A percentile compares a stretch with the other conserved stretches of the same genome.
These are phyloP conservation scores for Mola mola DNA, from an alignment of 2,113 vertebrate genomes.

Conservation along the genomic window DNA sequence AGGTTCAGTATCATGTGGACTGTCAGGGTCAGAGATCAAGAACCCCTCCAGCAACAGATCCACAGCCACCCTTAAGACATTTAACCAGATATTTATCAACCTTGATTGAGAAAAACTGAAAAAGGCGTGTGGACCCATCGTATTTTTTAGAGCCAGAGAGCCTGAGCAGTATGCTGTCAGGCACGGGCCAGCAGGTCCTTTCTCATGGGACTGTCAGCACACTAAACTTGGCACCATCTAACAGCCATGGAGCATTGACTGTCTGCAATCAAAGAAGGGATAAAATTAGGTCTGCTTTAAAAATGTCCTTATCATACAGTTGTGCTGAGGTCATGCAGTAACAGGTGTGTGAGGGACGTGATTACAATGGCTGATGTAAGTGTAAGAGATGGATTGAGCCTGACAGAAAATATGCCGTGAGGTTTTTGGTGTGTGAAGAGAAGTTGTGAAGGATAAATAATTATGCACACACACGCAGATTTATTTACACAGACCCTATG, in stretches of 20 bases:
- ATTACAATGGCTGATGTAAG: conserved; percentile 66
- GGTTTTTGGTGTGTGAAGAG: not conserved
- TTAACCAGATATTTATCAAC: not conserved
- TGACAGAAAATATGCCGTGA: conserved; percentile 30
- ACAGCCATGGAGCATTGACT: conserved; percentile 45
- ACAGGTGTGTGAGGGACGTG: conserved; percentile 67
- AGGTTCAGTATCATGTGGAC: too few species aligned
- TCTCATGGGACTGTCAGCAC: conserved; percentile 46
- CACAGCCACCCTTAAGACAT: not conserved
- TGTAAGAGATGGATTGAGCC: conserved; percentile 35
- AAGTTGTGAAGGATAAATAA: not conserved
- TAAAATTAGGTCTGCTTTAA: conserved; percentile 71
- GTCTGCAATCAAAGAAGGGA: conserved; percentile 67
- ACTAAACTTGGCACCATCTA: conserved; percentile 60
- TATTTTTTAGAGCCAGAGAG: too few species aligned
- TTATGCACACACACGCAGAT: not conserved
- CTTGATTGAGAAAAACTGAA: not conserved
- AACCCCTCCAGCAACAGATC: too few species aligned
- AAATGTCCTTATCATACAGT: conserved; percentile 69
- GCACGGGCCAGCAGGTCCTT: conserved; percentile 34
- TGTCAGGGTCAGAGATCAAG: too few species aligned
- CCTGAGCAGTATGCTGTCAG: conserved; percentile 7
- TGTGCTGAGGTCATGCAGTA: conserved; percentile 68
- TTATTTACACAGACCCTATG: too few species aligned
- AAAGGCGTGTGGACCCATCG: too few species aligned